A percentile compares a stretch with the other conserved stretches of the same genome.
These are phyloP conservation scores for Procambarus clarkii DNA, from an alignment of 1,140 invertebrate species.

Conservation along the genomic window DNA sequence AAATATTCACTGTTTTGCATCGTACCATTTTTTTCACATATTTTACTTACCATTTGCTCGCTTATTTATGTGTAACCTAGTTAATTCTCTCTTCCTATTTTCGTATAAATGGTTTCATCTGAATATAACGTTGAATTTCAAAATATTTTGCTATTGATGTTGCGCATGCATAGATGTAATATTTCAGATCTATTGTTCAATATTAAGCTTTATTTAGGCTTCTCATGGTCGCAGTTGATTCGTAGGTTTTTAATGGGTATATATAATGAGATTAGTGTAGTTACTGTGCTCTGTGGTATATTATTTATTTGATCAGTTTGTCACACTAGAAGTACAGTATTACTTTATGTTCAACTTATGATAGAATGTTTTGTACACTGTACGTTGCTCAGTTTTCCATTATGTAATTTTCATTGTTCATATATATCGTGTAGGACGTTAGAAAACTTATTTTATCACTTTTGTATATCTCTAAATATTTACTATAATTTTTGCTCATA, in stretches of 20 bases:
- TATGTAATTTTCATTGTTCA: conserved; percentile 19
- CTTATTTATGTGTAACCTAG: conserved; percentile 64
- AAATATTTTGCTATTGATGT: conserved; percentile 65
- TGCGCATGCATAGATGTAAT: conserved; percentile 65
- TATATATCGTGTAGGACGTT: conserved; percentile 26
- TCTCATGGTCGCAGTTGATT: conserved; percentile 54
- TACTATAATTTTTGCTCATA: conserved; percentile 42
- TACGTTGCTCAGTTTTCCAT: conserved; percentile 30
- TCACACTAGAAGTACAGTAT: conserved; percentile 12
- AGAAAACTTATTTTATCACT: conserved; percentile 10
- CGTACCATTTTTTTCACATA: conserved; percentile 65
- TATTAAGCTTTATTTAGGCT: conserved; percentile 61
- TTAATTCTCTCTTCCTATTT: conserved; percentile 59
- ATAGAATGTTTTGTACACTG: conserved; percentile 48
- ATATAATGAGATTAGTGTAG: conserved; percentile 7
- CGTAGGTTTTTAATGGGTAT: conserved; percentile 24
- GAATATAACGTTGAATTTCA: conserved; percentile 64
- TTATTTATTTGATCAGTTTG: conserved; percentile 10
- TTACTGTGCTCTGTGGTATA: conserved; percentile 19
- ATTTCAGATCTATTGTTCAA: conserved; percentile 52
- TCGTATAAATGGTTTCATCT: conserved; percentile 57
- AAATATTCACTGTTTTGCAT: conserved; percentile 70
- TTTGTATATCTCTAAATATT: conserved; percentile 17
- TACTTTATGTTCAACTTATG: conserved; percentile 25
- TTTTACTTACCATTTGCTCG: conserved; percentile 67